These are phyloP conservation scores for Enteromius fasciolatus DNA, from an alignment of 2,797 vertebrate genomes.

Conservation along the genomic window DNA sequence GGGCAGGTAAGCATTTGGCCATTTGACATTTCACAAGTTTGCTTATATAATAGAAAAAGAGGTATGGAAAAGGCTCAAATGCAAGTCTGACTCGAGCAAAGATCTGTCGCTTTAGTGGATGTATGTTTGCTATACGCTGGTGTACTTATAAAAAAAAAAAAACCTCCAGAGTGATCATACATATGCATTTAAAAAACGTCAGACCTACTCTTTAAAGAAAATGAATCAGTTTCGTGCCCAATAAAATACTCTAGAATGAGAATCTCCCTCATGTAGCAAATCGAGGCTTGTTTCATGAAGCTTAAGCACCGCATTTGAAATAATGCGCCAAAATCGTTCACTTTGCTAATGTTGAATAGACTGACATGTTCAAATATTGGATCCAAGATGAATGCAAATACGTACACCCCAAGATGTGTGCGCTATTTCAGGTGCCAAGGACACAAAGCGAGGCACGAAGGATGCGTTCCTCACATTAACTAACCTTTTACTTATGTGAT, in stretches of 20 bases:
- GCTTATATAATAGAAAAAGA: neutral
- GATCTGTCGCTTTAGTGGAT: neutral
- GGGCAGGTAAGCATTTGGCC: neutral
- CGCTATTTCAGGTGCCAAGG: neutral
- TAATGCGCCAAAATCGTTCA: neutral
- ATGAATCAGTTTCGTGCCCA: neutral
- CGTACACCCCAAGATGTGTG: neutral
- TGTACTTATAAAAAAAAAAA: neutral
- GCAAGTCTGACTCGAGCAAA: neutral
- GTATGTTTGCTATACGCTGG: conserved; percentile 13
- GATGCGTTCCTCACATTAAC: conserved; percentile 4
- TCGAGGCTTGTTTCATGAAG: neutral
- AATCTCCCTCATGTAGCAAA: neutral
- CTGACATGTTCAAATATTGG: neutral
- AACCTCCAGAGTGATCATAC: neutral
- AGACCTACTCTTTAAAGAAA: neutral
- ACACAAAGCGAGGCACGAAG: neutral
- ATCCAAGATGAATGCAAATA: neutral
- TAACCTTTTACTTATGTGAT: conserved; percentile 18
- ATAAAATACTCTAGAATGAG: neutral
- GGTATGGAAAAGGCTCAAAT: neutral
- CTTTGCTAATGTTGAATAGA: neutral
- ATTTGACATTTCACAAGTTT: conserved; percentile 3
- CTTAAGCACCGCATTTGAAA: neutral
- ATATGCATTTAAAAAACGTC: conserved; percentile 1